Conservation (phyloP, 2,797 vertebrate genomes). For the Lithobates pipiens region DNA sequence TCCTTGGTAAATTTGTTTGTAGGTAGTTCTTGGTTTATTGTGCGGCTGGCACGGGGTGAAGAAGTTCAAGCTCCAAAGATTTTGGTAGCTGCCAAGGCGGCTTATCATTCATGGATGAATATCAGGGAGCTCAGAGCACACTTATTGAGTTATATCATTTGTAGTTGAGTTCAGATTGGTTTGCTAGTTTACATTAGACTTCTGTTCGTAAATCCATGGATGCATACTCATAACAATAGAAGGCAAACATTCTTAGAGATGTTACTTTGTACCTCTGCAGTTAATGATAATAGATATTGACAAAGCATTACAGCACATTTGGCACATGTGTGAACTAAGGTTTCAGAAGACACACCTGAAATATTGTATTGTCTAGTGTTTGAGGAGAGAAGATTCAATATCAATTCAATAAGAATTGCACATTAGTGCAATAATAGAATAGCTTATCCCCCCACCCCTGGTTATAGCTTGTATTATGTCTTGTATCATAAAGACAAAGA, state of each 20-base stretch:
- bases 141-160: not conserved
- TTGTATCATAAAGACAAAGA: not conserved
- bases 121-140: not conserved
- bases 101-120: not conserved
- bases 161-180: conserved; percentile 26
- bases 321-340: conserved; percentile 9
- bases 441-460: not conserved
- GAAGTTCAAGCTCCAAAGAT: not conserved
- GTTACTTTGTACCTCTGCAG: conserved; percentile 22
- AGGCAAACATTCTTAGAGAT: conserved; percentile 33
- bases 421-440: conserved; percentile 3
- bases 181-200: conserved; percentile 26
- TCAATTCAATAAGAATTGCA: conserved; percentile 8
- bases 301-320: conserved; percentile 27
- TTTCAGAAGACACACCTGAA: conserved; percentile 41
- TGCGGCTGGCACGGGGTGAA: not conserved
- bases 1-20: not conserved
- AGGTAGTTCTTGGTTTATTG: not conserved
- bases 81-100: not conserved
- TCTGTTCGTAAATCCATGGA: conserved; percentile 15
- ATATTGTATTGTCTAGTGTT: conserved; percentile 18
- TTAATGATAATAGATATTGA: conserved; percentile 4
- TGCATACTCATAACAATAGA: conserved; percentile 19
- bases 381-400: conserved; percentile 23
- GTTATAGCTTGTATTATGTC: conserved; percentile 9